Base-by-base conservation (phyloP, 1,140 invertebrate genomes). In the Hycleus phaleratus region DNA sequence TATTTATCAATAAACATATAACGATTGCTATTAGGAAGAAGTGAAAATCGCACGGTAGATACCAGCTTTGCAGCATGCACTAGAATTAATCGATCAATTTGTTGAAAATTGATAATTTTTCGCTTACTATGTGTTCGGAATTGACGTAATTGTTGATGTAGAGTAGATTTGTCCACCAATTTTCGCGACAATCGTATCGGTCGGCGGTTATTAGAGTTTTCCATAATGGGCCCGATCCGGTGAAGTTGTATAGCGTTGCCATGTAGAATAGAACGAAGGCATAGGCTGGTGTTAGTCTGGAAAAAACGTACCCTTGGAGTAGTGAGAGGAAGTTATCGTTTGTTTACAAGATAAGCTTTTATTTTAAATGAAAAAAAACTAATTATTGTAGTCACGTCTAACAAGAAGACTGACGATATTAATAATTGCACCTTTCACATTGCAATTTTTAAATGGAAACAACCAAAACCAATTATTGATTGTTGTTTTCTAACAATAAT, bases 31-130 rank as follows among this genome's bases (percentile, higher is more conserved):
- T 68, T 26, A 85, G 71, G 67, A 86, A 88, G 66, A 84, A 85
- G 71, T 89, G 86, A 71, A 87, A 86, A 68, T 90, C 88, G 59
- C 85, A 85, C 0, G 87, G 83, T 43, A 90, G 75, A 71, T 88
- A 90, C 88, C 87, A 90, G 0, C 84, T 79, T 67, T 84, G 80
- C 0, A 82, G 76, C 76, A 88, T 79, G 67, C 88, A 90, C 85
- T 84, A 70, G 43, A 77, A 80, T 62, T 59, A 63, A 62, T 11
- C 10, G 10, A 46, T 46, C 4, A 24, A n/a, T 12, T 9, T 2
- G 4, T 38, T 3, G 9, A 26, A 47, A 47, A 9, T 10, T 39
- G 38, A 43, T n/a, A 2, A 52, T 52, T 38, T 52, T 24, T 42
- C 18, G 64, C 62, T 68, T 69, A 76, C 74, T 66, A 73, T 72